Evolutionary conservation across 2,888 invertebrate genomes (phyloP), one percentile per base, ranked within the genome.

Genomic region (Drosophila fungiperda): DNA sequence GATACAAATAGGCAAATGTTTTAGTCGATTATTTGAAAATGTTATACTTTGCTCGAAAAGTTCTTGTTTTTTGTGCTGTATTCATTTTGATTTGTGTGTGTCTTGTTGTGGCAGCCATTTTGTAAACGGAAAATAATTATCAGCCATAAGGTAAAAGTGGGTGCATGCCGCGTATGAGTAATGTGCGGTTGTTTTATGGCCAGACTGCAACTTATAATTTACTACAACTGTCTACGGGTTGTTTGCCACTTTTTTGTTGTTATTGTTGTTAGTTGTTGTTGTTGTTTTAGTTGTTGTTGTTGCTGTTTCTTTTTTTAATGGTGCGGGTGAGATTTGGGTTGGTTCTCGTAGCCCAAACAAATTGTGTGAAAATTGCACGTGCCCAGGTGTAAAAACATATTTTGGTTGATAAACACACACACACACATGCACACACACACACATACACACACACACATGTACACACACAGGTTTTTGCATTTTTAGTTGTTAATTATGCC

Each of bases 291-390:
- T 69, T 75, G 29, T 68, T 76, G 48, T 64, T 83, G 50, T 74
- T 75, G 58, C 68, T 57, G 52, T 49, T 72, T 50, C 62, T 6
- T 29, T 80, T 80, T 73, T 77, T 83, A 72, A 64, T 78, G 82
- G 57, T 23, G 36, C 36, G 54, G 26, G 36, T 38, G 54, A 45
- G 45, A 45, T 20, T 42, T 42, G 42, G 20, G 17, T 2, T 54
- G 26, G 7, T 26, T 38, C 15, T 1, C 23, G 52, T n/a, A 23
- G 71, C 53, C 71, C 90, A 75, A 57, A 57, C 83, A 85, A 80
- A 90, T 85, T 85, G 80, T 90, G 88, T 85, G 88, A 90, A 86
- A 90, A 90, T 88, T 88, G 83, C 86, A 90, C 74, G 80, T 72
- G 77, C 73, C 78, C 68, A 71, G 72, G 82, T 78, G 71, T 26